phyloP scores from a whole-genome alignment of 30 jellyfish, hydroid and myxozoan genomes.

The Aurelia sp. region DNA sequence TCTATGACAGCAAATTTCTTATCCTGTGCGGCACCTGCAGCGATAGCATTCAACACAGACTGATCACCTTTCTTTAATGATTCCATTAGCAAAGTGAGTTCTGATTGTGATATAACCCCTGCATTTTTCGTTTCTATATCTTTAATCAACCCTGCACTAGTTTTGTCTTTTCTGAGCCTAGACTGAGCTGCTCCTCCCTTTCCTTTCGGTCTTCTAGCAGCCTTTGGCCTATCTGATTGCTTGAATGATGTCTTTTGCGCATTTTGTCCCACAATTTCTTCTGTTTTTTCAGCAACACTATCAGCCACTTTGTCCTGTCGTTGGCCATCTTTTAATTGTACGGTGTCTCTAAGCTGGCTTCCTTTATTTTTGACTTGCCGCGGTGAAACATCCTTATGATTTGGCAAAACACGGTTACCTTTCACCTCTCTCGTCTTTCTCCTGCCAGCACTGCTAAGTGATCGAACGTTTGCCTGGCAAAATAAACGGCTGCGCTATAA shows the following conservation, averaged over 20 bases:
- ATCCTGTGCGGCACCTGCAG: background rate
- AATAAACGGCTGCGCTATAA: constrained; percentile 1
- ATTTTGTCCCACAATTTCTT: background rate
- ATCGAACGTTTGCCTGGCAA: constrained; percentile 49
- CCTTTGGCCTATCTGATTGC: background rate
- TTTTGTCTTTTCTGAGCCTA: constrained; percentile 1
- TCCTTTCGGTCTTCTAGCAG: background rate
- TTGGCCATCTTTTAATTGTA: background rate
- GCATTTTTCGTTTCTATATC: background rate
- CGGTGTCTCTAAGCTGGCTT: constrained; percentile 13
- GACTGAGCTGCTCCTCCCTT: background rate
- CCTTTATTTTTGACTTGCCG: constrained; percentile 36
- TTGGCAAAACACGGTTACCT: constrained; percentile 51
- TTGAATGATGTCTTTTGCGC: background rate
- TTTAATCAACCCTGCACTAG: background rate
- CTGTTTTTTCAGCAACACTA: background rate
- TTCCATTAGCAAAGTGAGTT: constrained; percentile 34
- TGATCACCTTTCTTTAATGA: constrained; percentile 36
- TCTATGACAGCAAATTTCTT: background rate
- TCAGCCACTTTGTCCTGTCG: background rate
- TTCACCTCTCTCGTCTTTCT: constrained; percentile 75
- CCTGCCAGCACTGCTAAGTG: constrained; percentile 85
- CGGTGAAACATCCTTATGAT: constrained; percentile 67
- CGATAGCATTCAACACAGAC: constrained; percentile 6
- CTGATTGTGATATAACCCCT: constrained; percentile 53